phyloP scores from a whole-genome alignment of 2,113 vertebrate genomes.

The Oreochromis aureus region DNA sequence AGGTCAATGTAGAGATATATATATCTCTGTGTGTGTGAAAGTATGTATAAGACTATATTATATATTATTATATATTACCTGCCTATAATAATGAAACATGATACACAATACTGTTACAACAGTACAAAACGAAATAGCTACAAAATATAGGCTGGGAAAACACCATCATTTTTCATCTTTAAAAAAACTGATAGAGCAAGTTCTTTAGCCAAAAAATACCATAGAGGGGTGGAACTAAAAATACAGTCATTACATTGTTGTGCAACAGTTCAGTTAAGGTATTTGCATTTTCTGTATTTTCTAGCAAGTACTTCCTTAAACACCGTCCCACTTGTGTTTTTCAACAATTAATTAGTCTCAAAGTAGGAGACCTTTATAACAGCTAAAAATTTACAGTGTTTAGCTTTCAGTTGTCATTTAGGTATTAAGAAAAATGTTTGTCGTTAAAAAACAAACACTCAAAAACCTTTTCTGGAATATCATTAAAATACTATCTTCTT shows the following conservation, averaged over 20 bases:
- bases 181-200: not conserved
- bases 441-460: not conserved
- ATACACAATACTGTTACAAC: not conserved
- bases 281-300: not conserved
- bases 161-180: not conserved
- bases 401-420: not conserved
- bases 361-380: not conserved
- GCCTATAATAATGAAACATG: not conserved
- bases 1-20: not conserved
- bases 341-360: not conserved
- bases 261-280: not conserved
- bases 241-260: not conserved
- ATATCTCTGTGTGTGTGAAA: not conserved
- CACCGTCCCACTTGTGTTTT: not conserved
- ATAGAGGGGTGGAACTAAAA: not conserved
- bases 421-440: not conserved
- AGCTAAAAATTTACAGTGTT: not conserved
- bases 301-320: not conserved
- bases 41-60: not conserved
- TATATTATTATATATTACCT: too few species aligned
- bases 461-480: not conserved
- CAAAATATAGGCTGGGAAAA: not conserved
- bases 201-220: not conserved
- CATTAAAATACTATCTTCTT: not conserved
- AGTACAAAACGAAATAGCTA: not conserved